A percentile compares a stretch with the other conserved stretches of the same genome.
Conservation (phyloP, 2,113 vertebrate genomes). For the Trematocara zebra region DNA sequence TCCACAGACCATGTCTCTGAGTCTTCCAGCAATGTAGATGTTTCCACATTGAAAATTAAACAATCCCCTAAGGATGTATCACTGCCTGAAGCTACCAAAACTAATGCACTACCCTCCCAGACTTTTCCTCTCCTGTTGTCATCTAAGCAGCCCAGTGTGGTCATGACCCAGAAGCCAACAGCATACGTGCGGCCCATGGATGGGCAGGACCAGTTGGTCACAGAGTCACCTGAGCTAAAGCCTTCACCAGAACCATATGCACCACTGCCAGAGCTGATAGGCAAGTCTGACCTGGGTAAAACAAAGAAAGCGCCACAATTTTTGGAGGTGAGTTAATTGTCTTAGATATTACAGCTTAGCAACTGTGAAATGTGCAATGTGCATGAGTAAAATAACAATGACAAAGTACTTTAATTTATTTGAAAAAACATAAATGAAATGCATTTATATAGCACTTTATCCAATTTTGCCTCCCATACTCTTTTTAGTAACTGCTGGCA, state of each 20-base stretch:
- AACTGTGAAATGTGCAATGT: not conserved
- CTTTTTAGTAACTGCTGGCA: not conserved
- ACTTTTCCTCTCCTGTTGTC: slow-evolving; percentile 78
- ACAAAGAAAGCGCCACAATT: slow-evolving; percentile 75
- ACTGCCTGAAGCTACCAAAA: slow-evolving; percentile 51
- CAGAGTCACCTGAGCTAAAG: slow-evolving; percentile 85
- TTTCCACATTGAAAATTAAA: slow-evolving; percentile 42
- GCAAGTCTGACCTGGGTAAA: slow-evolving; percentile 75
- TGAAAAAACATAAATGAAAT: not conserved
- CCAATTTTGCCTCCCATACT: not conserved
- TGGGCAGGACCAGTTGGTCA: slow-evolving; percentile 85
- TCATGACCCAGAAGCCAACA: slow-evolving; percentile 87
- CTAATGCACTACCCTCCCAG: slow-evolving; percentile 74
- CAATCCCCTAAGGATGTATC: slow-evolving; percentile 50
- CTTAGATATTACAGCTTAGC: not conserved
- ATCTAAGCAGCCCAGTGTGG: slow-evolving; percentile 75
- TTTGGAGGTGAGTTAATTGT: slow-evolving; percentile 77
- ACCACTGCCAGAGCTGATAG: slow-evolving; percentile 69
- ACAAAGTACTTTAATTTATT: not conserved
- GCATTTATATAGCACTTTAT: not conserved
- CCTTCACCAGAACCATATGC: slow-evolving; percentile 73
- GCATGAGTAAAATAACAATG: not conserved
- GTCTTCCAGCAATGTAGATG: slow-evolving; percentile 31
- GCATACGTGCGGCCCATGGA: slow-evolving; percentile 96
- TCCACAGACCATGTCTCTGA: not conserved